A percentile compares a stretch with the other conserved stretches of the same genome.
phyloP scores from a whole-genome alignment of 1,140 invertebrate genomes.

The Megalopta genalis region DNA sequence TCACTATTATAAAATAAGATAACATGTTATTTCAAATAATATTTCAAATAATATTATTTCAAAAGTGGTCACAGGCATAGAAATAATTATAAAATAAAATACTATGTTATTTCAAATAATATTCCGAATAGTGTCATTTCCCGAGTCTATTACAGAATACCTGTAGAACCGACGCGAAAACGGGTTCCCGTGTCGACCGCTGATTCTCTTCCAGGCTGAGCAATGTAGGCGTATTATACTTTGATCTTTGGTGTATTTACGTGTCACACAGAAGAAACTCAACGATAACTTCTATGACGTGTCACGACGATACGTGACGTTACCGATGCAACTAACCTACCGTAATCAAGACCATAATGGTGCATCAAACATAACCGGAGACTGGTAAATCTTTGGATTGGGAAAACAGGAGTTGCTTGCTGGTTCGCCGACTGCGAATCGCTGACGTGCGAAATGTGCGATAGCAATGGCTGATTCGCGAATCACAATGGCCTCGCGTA shows the following conservation, averaged over 20 bases:
- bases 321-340: constrained; percentile 78
- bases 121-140: too few species aligned
- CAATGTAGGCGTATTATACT: neutral
- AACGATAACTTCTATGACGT: constrained; percentile 11
- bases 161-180: neutral
- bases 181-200: neutral
- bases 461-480: neutral
- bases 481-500: neutral
- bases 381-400: constrained; percentile 76
- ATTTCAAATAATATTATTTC: too few species aligned
- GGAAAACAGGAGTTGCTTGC: constrained; percentile 66
- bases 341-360: constrained; percentile 77
- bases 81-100: too few species aligned
- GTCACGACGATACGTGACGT: constrained; percentile 49
- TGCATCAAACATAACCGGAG: constrained; percentile 80
- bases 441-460: neutral
- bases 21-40: too few species aligned
- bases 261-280: neutral
- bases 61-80: too few species aligned
- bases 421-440: constrained; percentile 41
- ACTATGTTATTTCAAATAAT: too few species aligned
- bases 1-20: too few species aligned
- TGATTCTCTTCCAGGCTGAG: neutral
- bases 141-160: neutral
- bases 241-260: neutral